Conservation (phyloP, 2,888 invertebrate genomes). For the Hipparchia sbordonii region DNA sequence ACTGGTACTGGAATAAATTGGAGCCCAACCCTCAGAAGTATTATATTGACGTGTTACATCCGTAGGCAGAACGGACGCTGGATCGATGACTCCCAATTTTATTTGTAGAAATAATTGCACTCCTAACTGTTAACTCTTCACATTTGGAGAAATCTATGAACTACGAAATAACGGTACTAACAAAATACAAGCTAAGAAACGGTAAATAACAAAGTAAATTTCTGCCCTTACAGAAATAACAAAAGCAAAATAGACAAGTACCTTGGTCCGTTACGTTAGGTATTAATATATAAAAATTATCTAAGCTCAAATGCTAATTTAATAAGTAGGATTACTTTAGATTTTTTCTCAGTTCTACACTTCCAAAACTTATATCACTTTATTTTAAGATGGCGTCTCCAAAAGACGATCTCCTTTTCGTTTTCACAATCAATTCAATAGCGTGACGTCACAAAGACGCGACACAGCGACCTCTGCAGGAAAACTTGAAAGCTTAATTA, state of each 20-base stretch:
- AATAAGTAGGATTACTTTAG: constrained; percentile 76
- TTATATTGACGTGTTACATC: constrained; percentile 83
- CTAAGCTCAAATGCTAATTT: constrained; percentile 70
- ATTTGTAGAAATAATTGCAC: constrained; percentile 45
- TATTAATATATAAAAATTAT: constrained; percentile 73
- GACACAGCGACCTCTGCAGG: constrained; percentile 63
- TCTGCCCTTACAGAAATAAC: constrained; percentile 54
- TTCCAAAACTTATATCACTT: constrained; percentile 85
- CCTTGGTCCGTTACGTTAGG: constrained; percentile 92
- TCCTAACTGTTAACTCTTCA: constrained; percentile 40
- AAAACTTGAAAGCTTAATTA: constrained; percentile 40
- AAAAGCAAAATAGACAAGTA: constrained; percentile 81
- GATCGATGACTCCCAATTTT: constrained; percentile 70
- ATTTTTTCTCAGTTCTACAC: constrained; percentile 80
- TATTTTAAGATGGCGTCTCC: constrained; percentile 82
- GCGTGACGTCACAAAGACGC: constrained; percentile 81
- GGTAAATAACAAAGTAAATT: constrained; percentile 77
- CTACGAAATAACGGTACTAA: constrained; percentile 67
- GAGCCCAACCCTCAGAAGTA: constrained; percentile 76
- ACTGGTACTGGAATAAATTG: constrained; percentile 61
- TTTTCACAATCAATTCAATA: constrained; percentile 62
- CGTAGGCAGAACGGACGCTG: constrained; percentile 65
- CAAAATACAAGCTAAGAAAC: constrained; percentile 64
- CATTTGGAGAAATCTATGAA: constrained; percentile 46
- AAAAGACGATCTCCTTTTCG: constrained; percentile 76